phyloP scores from a whole-genome alignment of 2,113 vertebrate species.

The Pelobates fuscus region DNA sequence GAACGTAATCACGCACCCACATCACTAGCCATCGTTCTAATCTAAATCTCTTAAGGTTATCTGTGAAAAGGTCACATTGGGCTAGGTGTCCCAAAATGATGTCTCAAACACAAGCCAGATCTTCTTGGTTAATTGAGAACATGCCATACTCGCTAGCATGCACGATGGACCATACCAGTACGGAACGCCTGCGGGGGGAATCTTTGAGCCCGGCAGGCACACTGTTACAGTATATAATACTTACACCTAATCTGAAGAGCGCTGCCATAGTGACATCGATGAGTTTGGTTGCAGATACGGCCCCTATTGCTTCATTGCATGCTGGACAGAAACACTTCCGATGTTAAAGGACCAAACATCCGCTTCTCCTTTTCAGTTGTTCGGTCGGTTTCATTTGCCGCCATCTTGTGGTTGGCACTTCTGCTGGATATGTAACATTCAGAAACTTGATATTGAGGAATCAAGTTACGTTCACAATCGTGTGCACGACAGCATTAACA shows the following conservation, averaged over 20 bases:
- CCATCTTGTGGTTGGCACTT: constrained; percentile 38
- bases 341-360: neutral
- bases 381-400: neutral
- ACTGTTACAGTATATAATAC: neutral
- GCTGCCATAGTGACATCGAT: constrained; percentile 32
- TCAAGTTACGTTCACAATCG: no score
- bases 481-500: no score
- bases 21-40: no score
- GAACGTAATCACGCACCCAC: no score
- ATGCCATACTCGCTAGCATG: no score
- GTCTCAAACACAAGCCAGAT: no score
- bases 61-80: constrained; percentile 20
- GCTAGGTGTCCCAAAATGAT: neutral
- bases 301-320: constrained; percentile 9
- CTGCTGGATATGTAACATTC: neutral
- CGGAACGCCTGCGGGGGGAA: neutral
- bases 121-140: no score
- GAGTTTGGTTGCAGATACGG: constrained; percentile 10
- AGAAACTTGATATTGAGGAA: no score
- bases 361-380: neutral
- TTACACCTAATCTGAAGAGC: constrained; percentile 44
- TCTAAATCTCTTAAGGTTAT: neutral
- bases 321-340: constrained; percentile 30
- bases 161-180: constrained; percentile 20
- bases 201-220: neutral